Base-by-base conservation (phyloP, 1,140 invertebrate species). In the Lasioglossum baleicum region DNA sequence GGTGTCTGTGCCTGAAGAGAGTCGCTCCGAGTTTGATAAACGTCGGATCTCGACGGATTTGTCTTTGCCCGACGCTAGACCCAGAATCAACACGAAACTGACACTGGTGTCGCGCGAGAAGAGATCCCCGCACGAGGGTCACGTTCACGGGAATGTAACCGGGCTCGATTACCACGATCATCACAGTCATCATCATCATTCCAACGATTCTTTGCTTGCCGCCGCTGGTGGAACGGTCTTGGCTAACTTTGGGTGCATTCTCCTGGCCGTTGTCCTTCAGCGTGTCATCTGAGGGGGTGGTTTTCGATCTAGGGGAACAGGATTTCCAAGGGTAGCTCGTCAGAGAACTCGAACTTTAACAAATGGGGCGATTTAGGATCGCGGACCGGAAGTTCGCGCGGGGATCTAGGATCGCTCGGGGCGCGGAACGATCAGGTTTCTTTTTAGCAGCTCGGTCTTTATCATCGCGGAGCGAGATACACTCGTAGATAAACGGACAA, bases 1-100 rank as follows among this genome's bases (percentile, higher is more conserved):
- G 6, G 94, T 94, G 0, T 88, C 93, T 26, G 91, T 94, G 44
- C 87, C 92, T 2, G 89, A 88, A 7, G 87, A 89, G 71, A 88
- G 91, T 51, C 88, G 87, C 81, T 48, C 89, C 75, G 72, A 91
- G 11, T 44, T 17, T 0, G 77, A 71, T 13, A 79, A 67, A 31
- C 70, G 68, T 63, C 74, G 48, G 53, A 53, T 48, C 0, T 8
- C 35, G 20, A 1, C 40, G 13, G 83, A 82, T 11, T 26, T 65
- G 2, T 60, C 77, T 11, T 2, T 42, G 2, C 42, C 69, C 11
- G 75, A 69, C 0, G 11, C 44, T 17, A 26, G 64, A 0, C 20
- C 75, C 6, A 77, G 48, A 42, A 83, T 72, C 11, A 90, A 84
- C 61, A 88, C 85, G 7, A 88, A 66, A 40, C 58, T 88, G 8